These are phyloP conservation scores for Orientallactaga sibirica DNA, from an alignment of 2,797 vertebrate species.

Conservation along the genomic window DNA sequence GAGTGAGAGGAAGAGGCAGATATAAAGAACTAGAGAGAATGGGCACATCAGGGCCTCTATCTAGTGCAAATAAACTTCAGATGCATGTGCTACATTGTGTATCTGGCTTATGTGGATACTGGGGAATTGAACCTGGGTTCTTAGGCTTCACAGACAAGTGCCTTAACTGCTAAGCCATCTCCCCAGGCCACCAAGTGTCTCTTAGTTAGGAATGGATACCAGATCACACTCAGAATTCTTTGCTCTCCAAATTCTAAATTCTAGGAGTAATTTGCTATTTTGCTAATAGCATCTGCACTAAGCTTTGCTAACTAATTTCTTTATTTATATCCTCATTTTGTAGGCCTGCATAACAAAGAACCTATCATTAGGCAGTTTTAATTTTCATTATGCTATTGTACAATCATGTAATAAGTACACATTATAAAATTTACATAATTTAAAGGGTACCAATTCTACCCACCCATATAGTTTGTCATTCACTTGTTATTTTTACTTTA, in stretches of 20 bases:
- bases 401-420: slow-evolving; percentile 11
- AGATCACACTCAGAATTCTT: slow-evolving; percentile 3
- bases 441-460: neutral
- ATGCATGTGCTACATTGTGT: no score
- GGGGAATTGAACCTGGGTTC: no score
- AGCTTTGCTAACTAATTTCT: neutral
- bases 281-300: slow-evolving; percentile 6
- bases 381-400: slow-evolving; percentile 56
- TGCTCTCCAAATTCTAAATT: slow-evolving; percentile 47
- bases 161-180: no score
- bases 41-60: no score
- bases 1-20: no score
- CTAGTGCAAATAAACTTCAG: no score
- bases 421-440: slow-evolving; percentile 53
- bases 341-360: neutral
- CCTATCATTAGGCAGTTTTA: slow-evolving; percentile 28
- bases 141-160: no score
- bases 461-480: slow-evolving; percentile 5
- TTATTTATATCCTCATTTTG: slow-evolving; percentile 12
- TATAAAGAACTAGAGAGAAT: no score
- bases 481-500: slow-evolving; percentile 30
- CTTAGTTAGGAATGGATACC: slow-evolving; percentile 45
- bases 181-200: neutral
- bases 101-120: no score
- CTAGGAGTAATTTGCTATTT: slow-evolving; percentile 8